Base-by-base conservation (phyloP, 2,888 invertebrate species). In the Drosophila meridiana region DNA sequence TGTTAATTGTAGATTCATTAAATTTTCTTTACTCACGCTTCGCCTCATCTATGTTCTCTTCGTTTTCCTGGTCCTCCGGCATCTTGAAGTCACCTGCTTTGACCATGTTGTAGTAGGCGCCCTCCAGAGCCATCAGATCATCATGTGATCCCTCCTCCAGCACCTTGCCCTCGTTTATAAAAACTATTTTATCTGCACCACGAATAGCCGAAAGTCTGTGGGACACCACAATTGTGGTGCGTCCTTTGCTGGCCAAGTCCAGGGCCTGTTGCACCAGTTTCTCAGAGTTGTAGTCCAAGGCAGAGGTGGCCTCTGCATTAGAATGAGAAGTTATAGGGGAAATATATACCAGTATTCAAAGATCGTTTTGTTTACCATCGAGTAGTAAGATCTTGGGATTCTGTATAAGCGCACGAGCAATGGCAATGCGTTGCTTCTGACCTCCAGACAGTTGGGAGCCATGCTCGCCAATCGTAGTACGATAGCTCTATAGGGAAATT, bases 361-460 rank as follows among this genome's bases (percentile, higher is more conserved):
- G 1, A 2, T 11, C 0, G 13, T 2, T 45, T n/a, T 8, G 53
- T 50, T 57, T 20, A 78, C 78, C 97, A 87, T 97, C 97, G 55
- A 96, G 93, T 0, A 96, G 93, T 20, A 96, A 93, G 73, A 98
- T 96, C 83, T 95, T 95, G 0, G 97, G 97, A 81, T 95, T 94
- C 75, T 96, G 94, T 28, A 97, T 96, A 34, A 98, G 93, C 0
- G 97, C 97, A 47, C 97, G 94, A 0, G 97, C 97, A 72, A 98
- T 97, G 32, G 97, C 97, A 71, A 97, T 96, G 50, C 97, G 94
- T 90, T 97, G 97, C 83, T 97, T 97, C 91, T 97, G 97, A 0
- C 97, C 97, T 2, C 97, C 97, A 0, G 96, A 96, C 0, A 97
- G 92, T 80, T 97, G 97, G 0, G 96, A 96, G 0, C 97, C 97